Evolutionary conservation across 2,888 invertebrate species (phyloP).

Genomic region (Dendrolimus houi): DNA sequence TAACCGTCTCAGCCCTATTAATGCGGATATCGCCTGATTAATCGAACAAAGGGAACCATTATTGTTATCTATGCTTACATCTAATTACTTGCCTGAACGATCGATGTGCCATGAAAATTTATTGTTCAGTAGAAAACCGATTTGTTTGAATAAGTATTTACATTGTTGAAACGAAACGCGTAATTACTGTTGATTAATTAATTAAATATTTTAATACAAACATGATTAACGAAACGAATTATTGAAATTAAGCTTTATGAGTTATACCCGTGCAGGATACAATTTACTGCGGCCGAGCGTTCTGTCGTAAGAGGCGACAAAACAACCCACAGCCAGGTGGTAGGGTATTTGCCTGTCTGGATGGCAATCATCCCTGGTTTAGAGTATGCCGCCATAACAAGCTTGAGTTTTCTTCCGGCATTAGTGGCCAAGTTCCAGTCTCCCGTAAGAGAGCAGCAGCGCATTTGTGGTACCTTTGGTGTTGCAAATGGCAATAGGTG

Average conservation of each 20-base stretch:
- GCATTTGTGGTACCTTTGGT: background rate
- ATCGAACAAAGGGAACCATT: background rate
- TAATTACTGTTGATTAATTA: background rate
- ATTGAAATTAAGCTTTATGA: too few relatives aligned
- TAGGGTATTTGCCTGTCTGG: too few relatives aligned
- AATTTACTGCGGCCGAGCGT: too few relatives aligned
- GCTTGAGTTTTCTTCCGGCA: too few relatives aligned
- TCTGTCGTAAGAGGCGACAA: too few relatives aligned
- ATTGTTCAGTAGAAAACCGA: background rate
- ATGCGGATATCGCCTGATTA: slow-evolving; percentile 1
- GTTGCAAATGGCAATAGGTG: background rate
- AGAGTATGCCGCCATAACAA: too few relatives aligned
- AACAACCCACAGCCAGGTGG: too few relatives aligned
- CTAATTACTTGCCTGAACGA: background rate
- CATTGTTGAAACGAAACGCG: background rate
- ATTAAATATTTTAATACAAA: too few relatives aligned
- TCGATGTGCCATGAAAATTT: background rate
- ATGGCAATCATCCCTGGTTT: too few relatives aligned
- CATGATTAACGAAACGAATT: too few relatives aligned
- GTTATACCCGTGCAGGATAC: too few relatives aligned
- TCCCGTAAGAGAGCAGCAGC: background rate
- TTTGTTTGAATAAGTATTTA: background rate
- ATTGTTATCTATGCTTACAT: background rate
- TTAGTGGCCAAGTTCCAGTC: background rate
- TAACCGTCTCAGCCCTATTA: slow-evolving; percentile 1